Conservation (phyloP, 2,113 vertebrate species). For the Planiliza haematocheilus region DNA sequence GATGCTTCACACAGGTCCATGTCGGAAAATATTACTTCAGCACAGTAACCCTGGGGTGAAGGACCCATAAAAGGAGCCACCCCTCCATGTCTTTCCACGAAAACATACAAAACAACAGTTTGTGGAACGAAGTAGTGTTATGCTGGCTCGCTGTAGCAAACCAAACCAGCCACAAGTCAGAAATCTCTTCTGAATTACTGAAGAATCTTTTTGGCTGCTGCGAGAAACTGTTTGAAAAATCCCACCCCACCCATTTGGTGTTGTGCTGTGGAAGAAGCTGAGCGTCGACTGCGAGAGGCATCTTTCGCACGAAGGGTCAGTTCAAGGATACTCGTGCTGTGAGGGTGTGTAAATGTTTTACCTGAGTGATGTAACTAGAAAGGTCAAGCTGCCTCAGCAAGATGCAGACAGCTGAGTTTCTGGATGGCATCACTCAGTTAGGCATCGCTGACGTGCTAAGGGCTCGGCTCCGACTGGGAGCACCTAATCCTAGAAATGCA, state of each 20-base stretch:
- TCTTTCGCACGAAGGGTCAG: conserved; percentile 45
- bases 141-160: conserved; percentile 2
- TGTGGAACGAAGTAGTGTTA: conserved; percentile 13
- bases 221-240: conserved; percentile 3
- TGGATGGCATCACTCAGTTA: conserved; percentile 25
- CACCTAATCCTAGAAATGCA: conserved; percentile 29
- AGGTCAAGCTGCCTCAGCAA: conserved; percentile 53
- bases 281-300: conserved; percentile 21
- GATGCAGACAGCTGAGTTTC: conserved; percentile 42
- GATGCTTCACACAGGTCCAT: conserved; percentile 30
- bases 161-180: conserved; percentile 8
- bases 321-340: conserved; percentile 42
- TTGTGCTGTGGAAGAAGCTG: conserved; percentile 7
- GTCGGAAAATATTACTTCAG: conserved; percentile 5
- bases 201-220: conserved; percentile 29
- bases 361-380: conserved; percentile 45
- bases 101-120: neutral
- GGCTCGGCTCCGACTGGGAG: conserved; percentile 35
- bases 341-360: conserved; percentile 33
- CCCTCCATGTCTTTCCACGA: neutral
- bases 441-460: conserved; percentile 14
- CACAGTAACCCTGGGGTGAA: neutral
- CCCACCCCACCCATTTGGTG: neutral
- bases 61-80: neutral
- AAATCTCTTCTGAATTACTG: conserved; percentile 13